Percentiles rank a stretch among this genome's conserved stretches.
Conservation (phyloP, 1,140 invertebrate species). For the Drosophila tropicalis region DNA sequence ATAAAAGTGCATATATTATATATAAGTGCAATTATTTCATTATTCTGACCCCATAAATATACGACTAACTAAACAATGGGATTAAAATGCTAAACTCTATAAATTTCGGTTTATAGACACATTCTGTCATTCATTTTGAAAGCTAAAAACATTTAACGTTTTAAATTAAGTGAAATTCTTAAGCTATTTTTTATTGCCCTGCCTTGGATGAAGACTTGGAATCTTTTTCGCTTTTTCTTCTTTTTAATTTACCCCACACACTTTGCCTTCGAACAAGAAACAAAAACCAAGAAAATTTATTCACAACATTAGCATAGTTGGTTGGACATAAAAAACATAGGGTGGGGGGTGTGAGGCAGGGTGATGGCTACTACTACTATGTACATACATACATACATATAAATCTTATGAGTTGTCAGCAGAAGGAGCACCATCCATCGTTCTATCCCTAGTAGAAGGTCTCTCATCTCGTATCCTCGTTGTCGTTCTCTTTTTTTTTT, state of each 20-base stretch:
- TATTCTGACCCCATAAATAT: too few species aligned
- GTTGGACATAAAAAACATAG: not conserved
- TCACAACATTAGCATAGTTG: constrained; percentile 18
- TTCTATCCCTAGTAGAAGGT: too few species aligned
- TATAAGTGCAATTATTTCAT: too few species aligned
- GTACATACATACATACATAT: not conserved
- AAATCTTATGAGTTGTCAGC: not conserved
- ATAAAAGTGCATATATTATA: too few species aligned
- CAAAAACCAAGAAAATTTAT: not conserved
- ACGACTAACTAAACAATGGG: too few species aligned
- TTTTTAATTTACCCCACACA: not conserved
- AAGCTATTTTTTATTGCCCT: constrained; percentile 8
- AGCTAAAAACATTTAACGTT: not conserved
- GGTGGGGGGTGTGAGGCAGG: not conserved
- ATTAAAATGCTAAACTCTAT: too few species aligned
- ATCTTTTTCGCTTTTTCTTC: not conserved
- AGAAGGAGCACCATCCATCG: too few species aligned
- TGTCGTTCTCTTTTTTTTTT: not conserved
- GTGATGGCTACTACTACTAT: not conserved
- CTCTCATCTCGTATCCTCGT: too few species aligned
- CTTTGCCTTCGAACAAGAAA: not conserved
- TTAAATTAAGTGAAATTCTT: constrained; percentile 14
- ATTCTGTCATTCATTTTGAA: not conserved
- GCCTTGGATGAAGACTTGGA: too few species aligned
- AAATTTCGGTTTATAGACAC: not conserved